phyloP scores from a whole-genome alignment of 2,888 invertebrate species.

The Agonopterix alstromeriana region DNA sequence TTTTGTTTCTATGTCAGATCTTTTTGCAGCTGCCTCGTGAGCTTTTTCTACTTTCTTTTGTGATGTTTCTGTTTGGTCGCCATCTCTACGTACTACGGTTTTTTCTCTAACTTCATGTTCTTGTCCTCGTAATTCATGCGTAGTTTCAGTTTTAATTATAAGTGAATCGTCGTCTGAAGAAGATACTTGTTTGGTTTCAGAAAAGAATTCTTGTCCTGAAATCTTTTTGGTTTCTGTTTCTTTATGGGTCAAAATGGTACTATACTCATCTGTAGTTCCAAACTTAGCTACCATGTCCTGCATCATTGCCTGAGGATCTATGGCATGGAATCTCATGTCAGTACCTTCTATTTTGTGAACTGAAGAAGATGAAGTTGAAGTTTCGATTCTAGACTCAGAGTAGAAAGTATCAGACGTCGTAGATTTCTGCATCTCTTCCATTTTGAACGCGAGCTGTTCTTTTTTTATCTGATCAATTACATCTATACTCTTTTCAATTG shows the following conservation, averaged over 20 bases:
- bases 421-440: slow-evolving; percentile 59
- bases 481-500: slow-evolving; percentile 61
- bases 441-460: slow-evolving; percentile 59
- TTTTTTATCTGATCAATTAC: slow-evolving; percentile 62
- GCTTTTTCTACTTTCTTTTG: slow-evolving; percentile 72
- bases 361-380: slow-evolving; percentile 62
- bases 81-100: slow-evolving; percentile 57
- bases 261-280: slow-evolving; percentile 45
- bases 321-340: slow-evolving; percentile 56
- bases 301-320: slow-evolving; percentile 58
- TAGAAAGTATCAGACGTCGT: slow-evolving; percentile 57
- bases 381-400: slow-evolving; percentile 58
- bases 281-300: slow-evolving; percentile 64
- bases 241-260: slow-evolving; percentile 68
- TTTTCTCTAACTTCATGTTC: slow-evolving; percentile 71
- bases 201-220: slow-evolving; percentile 67
- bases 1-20: slow-evolving; percentile 66
- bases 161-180: slow-evolving; percentile 69
- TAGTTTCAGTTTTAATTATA: slow-evolving; percentile 65
- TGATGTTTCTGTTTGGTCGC: slow-evolving; percentile 67
- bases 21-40: slow-evolving; percentile 67
- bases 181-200: slow-evolving; percentile 66
- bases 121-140: slow-evolving; percentile 62
- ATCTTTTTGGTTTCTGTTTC: slow-evolving; percentile 69
- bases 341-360: slow-evolving; percentile 54